These are phyloP conservation scores for Drosophila subobscura DNA, from an alignment of 1,140 invertebrate genomes.

Conservation along the genomic window DNA sequence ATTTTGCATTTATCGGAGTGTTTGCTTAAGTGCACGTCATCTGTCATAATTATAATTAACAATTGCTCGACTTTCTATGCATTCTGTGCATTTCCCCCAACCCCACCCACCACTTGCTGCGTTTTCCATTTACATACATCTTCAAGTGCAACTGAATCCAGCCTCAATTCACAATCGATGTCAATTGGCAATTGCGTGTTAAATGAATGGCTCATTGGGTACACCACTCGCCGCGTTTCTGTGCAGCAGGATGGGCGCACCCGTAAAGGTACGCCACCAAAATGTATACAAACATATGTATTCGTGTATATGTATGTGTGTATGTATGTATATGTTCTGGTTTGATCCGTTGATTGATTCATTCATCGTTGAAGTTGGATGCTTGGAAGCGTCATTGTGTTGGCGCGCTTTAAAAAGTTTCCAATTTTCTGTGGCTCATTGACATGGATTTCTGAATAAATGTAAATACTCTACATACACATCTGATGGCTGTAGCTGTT, in stretches of 20 bases:
- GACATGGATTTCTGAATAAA: constrained; percentile 64
- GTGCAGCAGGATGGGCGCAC: too few relatives aligned
- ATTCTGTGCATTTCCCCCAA: neutral
- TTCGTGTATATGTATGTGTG: neutral
- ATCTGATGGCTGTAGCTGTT: neutral
- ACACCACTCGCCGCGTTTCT: too few relatives aligned
- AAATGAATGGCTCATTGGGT: constrained; percentile 19
- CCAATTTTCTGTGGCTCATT: constrained; percentile 61
- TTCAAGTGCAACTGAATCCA: constrained; percentile 10
- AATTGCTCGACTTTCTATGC: constrained; percentile 51
- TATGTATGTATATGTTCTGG: constrained; percentile 1
- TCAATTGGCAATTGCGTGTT: constrained; percentile 46
- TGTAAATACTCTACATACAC: neutral
- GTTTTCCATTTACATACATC: constrained; percentile 21
- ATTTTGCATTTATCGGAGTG: too few relatives aligned
- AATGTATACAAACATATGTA: too few relatives aligned
- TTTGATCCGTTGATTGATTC: neutral
- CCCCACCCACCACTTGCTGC: neutral
- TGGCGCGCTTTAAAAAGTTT: constrained; percentile 50
- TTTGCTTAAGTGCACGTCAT: constrained; percentile 1
- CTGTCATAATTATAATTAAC: too few relatives aligned
- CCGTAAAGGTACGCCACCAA: too few relatives aligned
- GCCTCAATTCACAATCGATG: constrained; percentile 28
- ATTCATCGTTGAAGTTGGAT: too few relatives aligned
- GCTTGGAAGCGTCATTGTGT: neutral